These are phyloP conservation scores for Heliconius ismenius DNA, from an alignment of 2,888 invertebrate species.

Conservation along the genomic window DNA sequence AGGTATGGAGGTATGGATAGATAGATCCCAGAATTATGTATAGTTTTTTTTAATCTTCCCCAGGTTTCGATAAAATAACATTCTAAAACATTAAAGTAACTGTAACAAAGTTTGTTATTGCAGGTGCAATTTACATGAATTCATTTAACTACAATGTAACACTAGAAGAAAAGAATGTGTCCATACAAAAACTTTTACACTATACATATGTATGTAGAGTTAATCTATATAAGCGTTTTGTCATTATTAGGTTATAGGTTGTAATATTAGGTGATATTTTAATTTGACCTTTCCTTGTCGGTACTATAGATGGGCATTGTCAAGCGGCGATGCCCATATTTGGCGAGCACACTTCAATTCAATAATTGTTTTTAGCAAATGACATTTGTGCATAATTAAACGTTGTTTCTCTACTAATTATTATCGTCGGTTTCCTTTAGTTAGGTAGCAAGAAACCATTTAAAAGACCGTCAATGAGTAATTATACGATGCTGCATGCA, in stretches of 20 bases:
- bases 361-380: constrained; percentile 29
- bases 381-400: constrained; percentile 36
- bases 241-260: constrained; percentile 16
- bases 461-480: constrained; percentile 1
- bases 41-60: too few relatives aligned
- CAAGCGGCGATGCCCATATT: constrained; percentile 29
- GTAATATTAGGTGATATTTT: constrained; percentile 25
- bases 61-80: neutral
- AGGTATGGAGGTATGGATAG: too few relatives aligned
- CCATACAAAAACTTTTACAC: neutral
- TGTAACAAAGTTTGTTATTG: neutral
- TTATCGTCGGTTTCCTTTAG: constrained; percentile 28
- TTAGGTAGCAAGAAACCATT: constrained; percentile 24
- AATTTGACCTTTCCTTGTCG: constrained; percentile 30
- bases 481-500: constrained; percentile 4
- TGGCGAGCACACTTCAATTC: constrained; percentile 4
- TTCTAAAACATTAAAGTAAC: neutral
- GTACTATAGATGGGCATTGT: constrained; percentile 22
- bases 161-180: neutral
- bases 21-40: too few relatives aligned
- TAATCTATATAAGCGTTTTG: constrained; percentile 11
- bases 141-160: neutral
- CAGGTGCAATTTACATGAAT: neutral
- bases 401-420: constrained; percentile 32
- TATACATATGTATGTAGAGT: neutral